Evolutionary conservation across 2,113 vertebrate genomes (phyloP).

Genomic region (Nipponia nippon): DNA sequence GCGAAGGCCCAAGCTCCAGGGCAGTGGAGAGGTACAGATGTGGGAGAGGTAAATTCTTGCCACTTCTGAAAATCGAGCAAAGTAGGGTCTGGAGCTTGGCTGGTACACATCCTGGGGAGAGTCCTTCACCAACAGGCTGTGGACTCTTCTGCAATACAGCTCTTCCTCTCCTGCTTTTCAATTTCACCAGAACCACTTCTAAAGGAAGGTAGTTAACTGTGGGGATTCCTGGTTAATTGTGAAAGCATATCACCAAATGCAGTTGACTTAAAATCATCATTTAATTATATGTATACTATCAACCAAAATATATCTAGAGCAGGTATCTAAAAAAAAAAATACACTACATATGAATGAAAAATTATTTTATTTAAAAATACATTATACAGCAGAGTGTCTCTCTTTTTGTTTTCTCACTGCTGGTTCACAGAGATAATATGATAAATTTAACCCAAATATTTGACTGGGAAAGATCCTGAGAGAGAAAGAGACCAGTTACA

Average conservation of each 20-base stretch:
- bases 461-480: constrained; percentile 78
- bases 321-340: background rate
- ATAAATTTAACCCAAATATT: constrained; percentile 71
- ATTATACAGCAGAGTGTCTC: constrained; percentile 76
- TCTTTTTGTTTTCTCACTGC: constrained; percentile 68
- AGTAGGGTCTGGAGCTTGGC: background rate
- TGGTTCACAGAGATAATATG: constrained; percentile 72
- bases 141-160: background rate
- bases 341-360: constrained; percentile 9
- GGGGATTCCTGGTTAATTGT: background rate
- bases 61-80: background rate
- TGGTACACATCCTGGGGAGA: background rate
- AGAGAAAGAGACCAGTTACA: constrained; percentile 71
- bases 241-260: background rate
- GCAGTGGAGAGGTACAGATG: background rate
- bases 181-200: background rate
- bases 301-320: background rate
- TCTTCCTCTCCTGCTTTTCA: background rate
- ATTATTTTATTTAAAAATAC: constrained; percentile 82
- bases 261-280: background rate
- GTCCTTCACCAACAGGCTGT: background rate
- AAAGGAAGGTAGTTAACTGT: background rate
- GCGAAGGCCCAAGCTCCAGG: background rate
- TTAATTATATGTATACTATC: background rate
- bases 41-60: background rate